A percentile compares a stretch with the other conserved stretches of the same genome.
These are phyloP conservation scores for Dendrolimus kikuchii DNA, from an alignment of 1,140 invertebrate genomes.

Conservation along the genomic window DNA sequence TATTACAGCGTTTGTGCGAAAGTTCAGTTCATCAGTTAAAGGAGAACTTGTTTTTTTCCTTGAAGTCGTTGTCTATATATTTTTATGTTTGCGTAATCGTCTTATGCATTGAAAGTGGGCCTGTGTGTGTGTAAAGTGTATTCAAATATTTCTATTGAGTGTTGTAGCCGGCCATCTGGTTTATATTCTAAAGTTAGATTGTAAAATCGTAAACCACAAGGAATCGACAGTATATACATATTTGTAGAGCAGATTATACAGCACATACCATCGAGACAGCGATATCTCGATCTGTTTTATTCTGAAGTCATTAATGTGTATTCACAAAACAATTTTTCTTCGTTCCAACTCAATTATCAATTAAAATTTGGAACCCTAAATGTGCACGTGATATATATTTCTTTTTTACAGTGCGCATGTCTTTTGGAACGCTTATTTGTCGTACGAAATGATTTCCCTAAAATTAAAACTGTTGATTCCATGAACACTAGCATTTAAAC, in stretches of 20 bases:
- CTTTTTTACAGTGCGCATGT: constrained; percentile 50
- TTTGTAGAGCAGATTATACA: constrained; percentile 35
- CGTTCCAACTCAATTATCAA: neutral
- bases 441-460: constrained; percentile 7
- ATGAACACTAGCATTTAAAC: too few relatives aligned
- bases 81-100: constrained; percentile 9
- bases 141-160: constrained; percentile 55
- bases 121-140: constrained; percentile 22
- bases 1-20: constrained; percentile 17
- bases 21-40: constrained; percentile 2
- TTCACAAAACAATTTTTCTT: constrained; percentile 1
- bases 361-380: constrained; percentile 3
- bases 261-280: constrained; percentile 10
- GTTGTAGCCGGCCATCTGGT: constrained; percentile 63
- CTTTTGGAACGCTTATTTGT: constrained; percentile 32
- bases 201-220: constrained; percentile 65
- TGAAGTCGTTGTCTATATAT: neutral
- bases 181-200: constrained; percentile 71
- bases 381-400: constrained; percentile 5
- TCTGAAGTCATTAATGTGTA: neutral
- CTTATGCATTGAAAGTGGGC: constrained; percentile 3
- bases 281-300: constrained; percentile 2
- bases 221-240: constrained; percentile 53
- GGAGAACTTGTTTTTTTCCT: neutral
- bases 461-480: too few relatives aligned